Evolutionary conservation across 2,113 vertebrate genomes (phyloP).

Genomic region (Anas platyrhynchos): DNA sequence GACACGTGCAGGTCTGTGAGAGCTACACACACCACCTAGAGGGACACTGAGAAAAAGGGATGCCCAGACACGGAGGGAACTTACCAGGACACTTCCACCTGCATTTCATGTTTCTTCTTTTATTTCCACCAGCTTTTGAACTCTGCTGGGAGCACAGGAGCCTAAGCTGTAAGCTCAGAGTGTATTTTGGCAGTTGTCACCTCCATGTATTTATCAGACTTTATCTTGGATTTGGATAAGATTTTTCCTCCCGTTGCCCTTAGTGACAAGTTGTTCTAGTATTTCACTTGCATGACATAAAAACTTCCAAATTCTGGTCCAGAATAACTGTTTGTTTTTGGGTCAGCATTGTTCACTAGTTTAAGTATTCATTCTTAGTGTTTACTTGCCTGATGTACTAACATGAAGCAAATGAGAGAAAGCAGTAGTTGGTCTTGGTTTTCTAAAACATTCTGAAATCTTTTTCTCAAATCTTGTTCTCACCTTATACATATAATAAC

Average conservation of each 20-base stretch:
- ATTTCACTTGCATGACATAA: not conserved
- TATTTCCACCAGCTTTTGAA: not conserved
- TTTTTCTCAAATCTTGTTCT: not conserved
- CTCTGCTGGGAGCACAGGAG: not conserved
- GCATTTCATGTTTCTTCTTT: not conserved
- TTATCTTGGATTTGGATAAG: not conserved
- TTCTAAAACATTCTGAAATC: not conserved
- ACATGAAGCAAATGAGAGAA: not conserved
- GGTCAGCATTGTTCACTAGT: not conserved
- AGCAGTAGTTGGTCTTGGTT: not conserved
- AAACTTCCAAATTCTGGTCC: not conserved
- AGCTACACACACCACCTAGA: not conserved
- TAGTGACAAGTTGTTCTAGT: not conserved
- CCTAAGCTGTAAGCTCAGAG: not conserved
- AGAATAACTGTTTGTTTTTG: not conserved
- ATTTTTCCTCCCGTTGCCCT: not conserved
- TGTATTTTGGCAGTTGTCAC: not conserved
- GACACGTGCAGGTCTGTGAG: not conserved
- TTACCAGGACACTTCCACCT: not conserved
- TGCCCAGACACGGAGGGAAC: too few relatives aligned
- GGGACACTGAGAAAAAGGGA: not conserved
- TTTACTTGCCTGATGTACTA: not conserved
- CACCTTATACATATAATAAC: not conserved
- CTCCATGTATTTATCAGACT: not conserved
- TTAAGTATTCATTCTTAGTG: not conserved